phyloP scores from a whole-genome alignment of 2,797 vertebrate genomes.

The Acomys russatus region DNA sequence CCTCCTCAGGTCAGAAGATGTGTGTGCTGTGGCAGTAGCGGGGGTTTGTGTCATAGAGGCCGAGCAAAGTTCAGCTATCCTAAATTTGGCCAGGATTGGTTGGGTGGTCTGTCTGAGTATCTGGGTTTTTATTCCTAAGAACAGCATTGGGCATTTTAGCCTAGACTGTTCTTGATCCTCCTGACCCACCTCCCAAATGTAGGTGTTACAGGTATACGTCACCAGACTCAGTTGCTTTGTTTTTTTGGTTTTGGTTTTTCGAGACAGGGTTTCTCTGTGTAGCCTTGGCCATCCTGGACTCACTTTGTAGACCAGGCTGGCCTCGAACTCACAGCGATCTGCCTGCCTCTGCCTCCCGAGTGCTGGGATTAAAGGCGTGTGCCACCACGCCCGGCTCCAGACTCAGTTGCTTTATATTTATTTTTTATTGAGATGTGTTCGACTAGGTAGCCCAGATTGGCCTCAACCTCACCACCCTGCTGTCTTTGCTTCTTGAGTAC shows the following conservation, averaged over 20 bases:
- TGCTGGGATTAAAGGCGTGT: background rate
- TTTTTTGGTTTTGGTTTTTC: too few relatives aligned
- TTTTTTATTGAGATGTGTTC: background rate
- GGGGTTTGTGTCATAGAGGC: constrained; percentile 29
- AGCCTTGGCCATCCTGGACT: too few relatives aligned
- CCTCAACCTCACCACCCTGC: background rate
- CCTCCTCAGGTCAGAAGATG: constrained; percentile 85
- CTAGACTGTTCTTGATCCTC: background rate
- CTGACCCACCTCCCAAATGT: background rate
- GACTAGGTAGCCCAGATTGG: background rate
- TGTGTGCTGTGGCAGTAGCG: background rate
- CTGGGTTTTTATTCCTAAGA: constrained; percentile 20
- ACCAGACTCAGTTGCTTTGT: background rate
- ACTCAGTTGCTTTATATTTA: background rate
- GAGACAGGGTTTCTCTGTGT: too few relatives aligned
- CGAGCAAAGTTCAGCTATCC: background rate
- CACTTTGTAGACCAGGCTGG: too few relatives aligned
- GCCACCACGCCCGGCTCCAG: too few relatives aligned
- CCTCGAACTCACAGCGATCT: too few relatives aligned
- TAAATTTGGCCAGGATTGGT: constrained; percentile 36
- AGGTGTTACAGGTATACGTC: background rate
- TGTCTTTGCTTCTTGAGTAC: background rate
- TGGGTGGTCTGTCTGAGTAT: background rate
- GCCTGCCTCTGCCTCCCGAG: background rate
- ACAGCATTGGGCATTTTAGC: background rate